Evolutionary conservation across 2,797 vertebrate species (phyloP).

Genomic region (Parotocinclus haroldoi): DNA sequence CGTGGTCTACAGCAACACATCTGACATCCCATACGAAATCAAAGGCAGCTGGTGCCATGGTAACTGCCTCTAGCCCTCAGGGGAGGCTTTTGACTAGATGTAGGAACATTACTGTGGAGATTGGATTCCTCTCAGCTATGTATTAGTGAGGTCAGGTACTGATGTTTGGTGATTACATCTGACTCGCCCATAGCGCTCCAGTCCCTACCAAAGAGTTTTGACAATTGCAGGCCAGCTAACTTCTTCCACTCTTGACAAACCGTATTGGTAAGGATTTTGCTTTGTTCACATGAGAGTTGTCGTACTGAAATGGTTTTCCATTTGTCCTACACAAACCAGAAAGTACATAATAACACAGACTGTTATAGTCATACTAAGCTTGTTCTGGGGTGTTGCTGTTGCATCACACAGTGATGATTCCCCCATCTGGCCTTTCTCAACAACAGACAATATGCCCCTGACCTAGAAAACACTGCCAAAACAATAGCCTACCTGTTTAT

Average conservation of each 20-base stretch:
- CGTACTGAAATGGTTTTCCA: background rate
- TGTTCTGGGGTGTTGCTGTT: too few species aligned
- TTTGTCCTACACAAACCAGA: background rate
- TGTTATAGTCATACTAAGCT: too few species aligned
- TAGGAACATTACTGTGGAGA: slow-evolving; percentile 32
- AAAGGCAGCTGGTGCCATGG: background rate
- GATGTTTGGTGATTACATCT: slow-evolving; percentile 18
- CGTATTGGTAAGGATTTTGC: background rate
- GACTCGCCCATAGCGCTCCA: slow-evolving; percentile 19
- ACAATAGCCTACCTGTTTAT: too few species aligned
- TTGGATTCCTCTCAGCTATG: slow-evolving; percentile 23
- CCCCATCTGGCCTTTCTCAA: too few species aligned
- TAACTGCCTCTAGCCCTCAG: background rate
- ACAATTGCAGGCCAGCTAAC: background rate
- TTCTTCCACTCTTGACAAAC: slow-evolving; percentile 4
- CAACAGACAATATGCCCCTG: too few species aligned
- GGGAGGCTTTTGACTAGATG: slow-evolving; percentile 20
- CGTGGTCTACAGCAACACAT: slow-evolving; percentile 6
- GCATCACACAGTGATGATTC: too few species aligned
- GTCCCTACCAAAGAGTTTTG: slow-evolving; percentile 9
- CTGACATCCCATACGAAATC: slow-evolving; percentile 4
- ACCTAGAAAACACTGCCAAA: too few species aligned
- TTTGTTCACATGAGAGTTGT: background rate
- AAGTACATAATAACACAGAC: too few species aligned
- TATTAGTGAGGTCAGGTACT: slow-evolving; percentile 28